Conservation (phyloP, 2,113 vertebrate genomes). For the Pangasianodon hypophthalmus region DNA sequence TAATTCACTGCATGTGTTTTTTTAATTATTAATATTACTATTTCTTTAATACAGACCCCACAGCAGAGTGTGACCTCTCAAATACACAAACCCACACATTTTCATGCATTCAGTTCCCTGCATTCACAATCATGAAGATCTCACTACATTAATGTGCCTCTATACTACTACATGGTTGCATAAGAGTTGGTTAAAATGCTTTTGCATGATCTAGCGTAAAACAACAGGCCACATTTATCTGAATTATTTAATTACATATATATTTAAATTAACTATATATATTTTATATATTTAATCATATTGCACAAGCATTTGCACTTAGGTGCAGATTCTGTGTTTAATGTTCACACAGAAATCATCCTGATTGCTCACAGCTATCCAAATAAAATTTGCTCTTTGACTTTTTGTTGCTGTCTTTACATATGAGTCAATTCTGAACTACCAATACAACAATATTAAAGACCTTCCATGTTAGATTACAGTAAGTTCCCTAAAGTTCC, state of each 20-base stretch:
- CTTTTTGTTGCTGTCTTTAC: conserved; percentile 7
- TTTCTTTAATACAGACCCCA: neutral
- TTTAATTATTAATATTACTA: neutral
- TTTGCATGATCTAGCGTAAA: neutral
- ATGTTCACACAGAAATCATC: conserved; percentile 14
- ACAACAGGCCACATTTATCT: conserved; percentile 12
- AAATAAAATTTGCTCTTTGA: conserved; percentile 1
- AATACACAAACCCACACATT: conserved; percentile 13
- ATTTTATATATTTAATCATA: conserved; percentile 30
- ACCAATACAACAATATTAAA: neutral
- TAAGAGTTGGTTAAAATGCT: conserved; percentile 2
- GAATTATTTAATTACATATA: conserved; percentile 23
- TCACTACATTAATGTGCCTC: neutral
- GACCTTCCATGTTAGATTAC: neutral
- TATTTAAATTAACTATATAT: conserved; percentile 43
- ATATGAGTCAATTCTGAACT: neutral
- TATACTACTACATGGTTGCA: conserved; percentile 14
- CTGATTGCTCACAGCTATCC: conserved; percentile 12
- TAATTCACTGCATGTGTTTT: neutral
- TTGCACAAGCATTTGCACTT: conserved; percentile 32
- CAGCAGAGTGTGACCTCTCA: neutral
- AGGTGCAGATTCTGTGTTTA: conserved; percentile 34
- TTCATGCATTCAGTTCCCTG: conserved; percentile 14
- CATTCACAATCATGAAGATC: neutral
- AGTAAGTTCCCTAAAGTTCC: no score